These are phyloP conservation scores for Notothenia rossii DNA, from an alignment of 2,113 vertebrate species.

Conservation along the genomic window DNA sequence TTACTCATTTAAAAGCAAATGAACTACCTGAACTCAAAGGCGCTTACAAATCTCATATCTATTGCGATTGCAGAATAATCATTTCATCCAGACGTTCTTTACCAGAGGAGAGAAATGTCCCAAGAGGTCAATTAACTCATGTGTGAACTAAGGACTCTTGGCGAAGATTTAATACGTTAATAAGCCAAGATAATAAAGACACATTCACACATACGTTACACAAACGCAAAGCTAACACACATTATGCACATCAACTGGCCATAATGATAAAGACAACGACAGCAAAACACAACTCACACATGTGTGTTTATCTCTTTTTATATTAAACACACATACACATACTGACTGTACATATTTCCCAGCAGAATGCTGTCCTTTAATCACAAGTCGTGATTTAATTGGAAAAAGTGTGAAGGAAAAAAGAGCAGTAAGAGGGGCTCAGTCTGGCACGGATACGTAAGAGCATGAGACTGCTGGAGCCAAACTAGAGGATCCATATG, in stretches of 20 bases:
- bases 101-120: conserved; percentile 46
- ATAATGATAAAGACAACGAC: conserved; percentile 21
- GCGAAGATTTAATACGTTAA: conserved; percentile 12
- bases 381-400: conserved; percentile 70
- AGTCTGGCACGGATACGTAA: conserved; percentile 47
- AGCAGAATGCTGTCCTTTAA: conserved; percentile 60
- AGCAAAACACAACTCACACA: conserved; percentile 9
- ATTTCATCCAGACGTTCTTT: conserved; percentile 61
- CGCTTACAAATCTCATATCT: conserved; percentile 44
- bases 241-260: neutral
- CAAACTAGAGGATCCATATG: conserved; percentile 50
- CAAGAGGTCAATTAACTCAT: conserved; percentile 73
- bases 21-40: conserved; percentile 27
- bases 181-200: conserved; percentile 43
- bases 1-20: conserved; percentile 37
- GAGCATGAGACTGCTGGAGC: conserved; percentile 29
- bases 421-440: conserved; percentile 32
- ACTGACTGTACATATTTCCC: conserved; percentile 13
- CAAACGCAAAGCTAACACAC: neutral
- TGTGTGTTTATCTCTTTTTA: neutral
- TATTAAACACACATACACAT: conserved; percentile 13
- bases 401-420: conserved; percentile 64
- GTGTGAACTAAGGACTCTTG: conserved; percentile 47
- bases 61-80: conserved; percentile 43
- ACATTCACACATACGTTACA: neutral